phyloP scores from a whole-genome alignment of 2,113 vertebrate genomes.

The Propithecus coquereli region DNA sequence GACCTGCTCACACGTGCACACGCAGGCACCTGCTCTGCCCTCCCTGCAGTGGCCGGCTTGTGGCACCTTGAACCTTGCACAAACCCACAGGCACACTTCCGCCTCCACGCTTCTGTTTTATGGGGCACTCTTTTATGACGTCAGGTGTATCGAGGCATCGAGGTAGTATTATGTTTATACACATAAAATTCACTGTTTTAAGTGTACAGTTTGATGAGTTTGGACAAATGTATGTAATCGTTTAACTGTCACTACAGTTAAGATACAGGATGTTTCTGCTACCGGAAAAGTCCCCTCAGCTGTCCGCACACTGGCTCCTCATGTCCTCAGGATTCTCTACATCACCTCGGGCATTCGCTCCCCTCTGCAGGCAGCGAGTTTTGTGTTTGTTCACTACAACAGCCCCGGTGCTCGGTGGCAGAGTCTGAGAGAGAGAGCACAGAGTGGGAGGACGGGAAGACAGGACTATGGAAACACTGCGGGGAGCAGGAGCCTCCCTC shows the following conservation, averaged over 20 bases:
- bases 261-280: background rate
- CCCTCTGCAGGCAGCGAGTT: background rate
- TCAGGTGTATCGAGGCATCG: background rate
- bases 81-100: no score
- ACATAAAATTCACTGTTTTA: background rate
- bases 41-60: background rate
- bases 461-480: background rate
- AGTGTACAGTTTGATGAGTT: background rate
- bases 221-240: background rate
- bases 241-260: no score
- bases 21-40: accelerated
- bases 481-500: no score
- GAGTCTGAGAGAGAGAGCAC: background rate
- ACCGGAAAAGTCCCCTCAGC: background rate
- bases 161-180: background rate
- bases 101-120: background rate
- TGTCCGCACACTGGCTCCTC: background rate
- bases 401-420: background rate
- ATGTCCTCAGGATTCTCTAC: background rate
- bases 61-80: background rate
- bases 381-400: background rate
- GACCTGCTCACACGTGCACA: background rate
- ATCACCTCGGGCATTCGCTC: no score
- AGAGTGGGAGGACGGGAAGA: background rate
- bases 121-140: background rate